Percentiles rank a stretch among this genome's conserved stretches.
Conservation (phyloP, 2,888 invertebrate species). For the Osmoderma eremita region DNA sequence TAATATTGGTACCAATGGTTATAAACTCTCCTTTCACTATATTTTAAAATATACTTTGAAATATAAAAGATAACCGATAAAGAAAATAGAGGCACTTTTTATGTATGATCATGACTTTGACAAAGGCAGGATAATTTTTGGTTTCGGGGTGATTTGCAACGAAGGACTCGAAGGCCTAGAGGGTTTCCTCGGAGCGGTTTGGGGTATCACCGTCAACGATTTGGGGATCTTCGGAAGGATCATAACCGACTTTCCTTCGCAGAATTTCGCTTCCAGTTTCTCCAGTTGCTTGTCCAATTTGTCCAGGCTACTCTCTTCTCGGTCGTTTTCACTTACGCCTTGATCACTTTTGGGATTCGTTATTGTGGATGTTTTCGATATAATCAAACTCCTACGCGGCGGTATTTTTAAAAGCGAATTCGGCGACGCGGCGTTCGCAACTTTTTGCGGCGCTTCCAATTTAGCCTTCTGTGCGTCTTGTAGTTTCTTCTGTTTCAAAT, state of each 20-base stretch:
- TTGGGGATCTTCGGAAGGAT: conserved; percentile 83
- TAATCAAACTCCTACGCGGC: conserved; percentile 55
- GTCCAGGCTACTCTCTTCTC: conserved; percentile 60
- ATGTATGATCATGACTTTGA: conserved; percentile 57
- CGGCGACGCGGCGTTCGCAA: conserved; percentile 39
- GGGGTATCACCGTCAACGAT: conserved; percentile 83
- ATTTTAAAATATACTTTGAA: conserved; percentile 34
- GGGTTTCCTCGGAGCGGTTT: conserved; percentile 64
- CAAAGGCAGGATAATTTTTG: conserved; percentile 40
- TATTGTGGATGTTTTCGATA: conserved; percentile 57
- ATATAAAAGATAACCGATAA: conserved; percentile 24
- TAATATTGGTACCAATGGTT: conserved; percentile 31
- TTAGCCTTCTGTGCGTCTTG: conserved; percentile 67
- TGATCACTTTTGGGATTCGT: conserved; percentile 38
- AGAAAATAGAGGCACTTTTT: conserved; percentile 53
- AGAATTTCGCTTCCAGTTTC: conserved; percentile 59
- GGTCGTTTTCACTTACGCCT: conserved; percentile 40
- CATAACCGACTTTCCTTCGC: conserved; percentile 62
- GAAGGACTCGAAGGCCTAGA: conserved; percentile 58
- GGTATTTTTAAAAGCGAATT: conserved; percentile 55
- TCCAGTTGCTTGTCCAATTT: conserved; percentile 65
- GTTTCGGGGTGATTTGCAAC: conserved; percentile 56
- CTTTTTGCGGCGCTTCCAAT: conserved; percentile 21
- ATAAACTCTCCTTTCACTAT: conserved; percentile 32
- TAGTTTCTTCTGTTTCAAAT: conserved; percentile 65